Percentiles rank a stretch among this genome's conserved stretches.
These are phyloP conservation scores for Drosophila multiciliata DNA, from an alignment of 2,888 invertebrate species.

Conservation along the genomic window DNA sequence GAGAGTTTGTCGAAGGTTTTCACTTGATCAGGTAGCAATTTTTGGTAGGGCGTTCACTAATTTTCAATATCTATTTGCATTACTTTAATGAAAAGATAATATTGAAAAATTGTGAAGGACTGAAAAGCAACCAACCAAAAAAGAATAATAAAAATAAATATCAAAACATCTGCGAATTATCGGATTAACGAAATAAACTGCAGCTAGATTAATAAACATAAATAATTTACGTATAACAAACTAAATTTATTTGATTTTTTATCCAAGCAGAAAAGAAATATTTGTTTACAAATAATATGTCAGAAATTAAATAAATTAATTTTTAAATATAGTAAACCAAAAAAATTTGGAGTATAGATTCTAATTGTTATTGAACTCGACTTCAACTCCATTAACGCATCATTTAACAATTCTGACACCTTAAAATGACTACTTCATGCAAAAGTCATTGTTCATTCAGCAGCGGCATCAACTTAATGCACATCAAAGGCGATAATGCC, in stretches of 20 bases:
- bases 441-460: conserved; percentile 39
- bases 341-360: no score
- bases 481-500: conserved; percentile 49
- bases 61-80: conserved; percentile 67
- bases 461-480: conserved; percentile 53
- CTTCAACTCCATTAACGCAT: not conserved
- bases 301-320: not conserved
- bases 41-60: conserved; percentile 56
- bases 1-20: conserved; percentile 13
- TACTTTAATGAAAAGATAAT: conserved; percentile 72
- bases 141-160: conserved; percentile 29
- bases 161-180: conserved; percentile 37
- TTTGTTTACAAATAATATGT: not conserved
- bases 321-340: not conserved
- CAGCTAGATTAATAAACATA: not conserved
- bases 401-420: conserved; percentile 14
- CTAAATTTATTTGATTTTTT: not conserved
- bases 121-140: not conserved
- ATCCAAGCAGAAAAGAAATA: not conserved
- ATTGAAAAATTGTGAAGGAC: conserved; percentile 53
- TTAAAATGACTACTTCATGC: conserved; percentile 14
- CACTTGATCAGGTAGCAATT: conserved; percentile 46
- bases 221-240: not conserved
- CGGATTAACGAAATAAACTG: conserved; percentile 30
- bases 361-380: not conserved